Percentiles rank a stretch among this genome's conserved stretches.
Evolutionary conservation across 2,797 vertebrate species (phyloP).

Genomic region (Gephyroberyx darwinii): DNA sequence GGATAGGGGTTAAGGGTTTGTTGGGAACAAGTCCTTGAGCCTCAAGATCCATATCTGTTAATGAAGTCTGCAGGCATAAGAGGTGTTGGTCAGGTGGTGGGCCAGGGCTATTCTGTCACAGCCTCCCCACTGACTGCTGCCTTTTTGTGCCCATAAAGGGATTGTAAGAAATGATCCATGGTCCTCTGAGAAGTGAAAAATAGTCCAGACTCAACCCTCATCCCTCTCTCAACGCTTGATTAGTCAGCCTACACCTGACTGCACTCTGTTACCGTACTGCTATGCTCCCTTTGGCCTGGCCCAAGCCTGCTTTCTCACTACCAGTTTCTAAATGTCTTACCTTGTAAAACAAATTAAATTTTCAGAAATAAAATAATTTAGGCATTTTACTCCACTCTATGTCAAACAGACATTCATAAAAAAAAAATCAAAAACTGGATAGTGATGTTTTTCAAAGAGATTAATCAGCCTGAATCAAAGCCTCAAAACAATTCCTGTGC

Average conservation of each 20-base stretch:
- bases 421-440: not conserved
- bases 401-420: not conserved
- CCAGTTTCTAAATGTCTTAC: not conserved
- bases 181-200: slow-evolving; percentile 57
- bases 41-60: slow-evolving; percentile 75
- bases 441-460: not conserved
- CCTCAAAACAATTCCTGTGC: not conserved
- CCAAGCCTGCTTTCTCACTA: not conserved
- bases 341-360: not conserved
- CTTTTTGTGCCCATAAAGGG: slow-evolving; percentile 52
- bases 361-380: no score
- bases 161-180: slow-evolving; percentile 65
- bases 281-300: slow-evolving; percentile 7
- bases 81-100: slow-evolving; percentile 49
- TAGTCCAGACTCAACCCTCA: slow-evolving; percentile 53
- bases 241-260: slow-evolving; percentile 54
- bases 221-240: slow-evolving; percentile 60
- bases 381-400: not conserved
- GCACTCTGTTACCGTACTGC: slow-evolving; percentile 24
- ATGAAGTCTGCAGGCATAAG: slow-evolving; percentile 67
- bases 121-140: slow-evolving; percentile 57
- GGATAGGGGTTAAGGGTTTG: slow-evolving; percentile 61
- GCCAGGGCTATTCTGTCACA: slow-evolving; percentile 53
- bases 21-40: slow-evolving; percentile 65
- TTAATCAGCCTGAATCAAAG: slow-evolving; percentile 27